A percentile compares a stretch with the other conserved stretches of the same genome.
phyloP scores from a whole-genome alignment of 2,797 vertebrate genomes.

The Sarcoramphus papa region DNA sequence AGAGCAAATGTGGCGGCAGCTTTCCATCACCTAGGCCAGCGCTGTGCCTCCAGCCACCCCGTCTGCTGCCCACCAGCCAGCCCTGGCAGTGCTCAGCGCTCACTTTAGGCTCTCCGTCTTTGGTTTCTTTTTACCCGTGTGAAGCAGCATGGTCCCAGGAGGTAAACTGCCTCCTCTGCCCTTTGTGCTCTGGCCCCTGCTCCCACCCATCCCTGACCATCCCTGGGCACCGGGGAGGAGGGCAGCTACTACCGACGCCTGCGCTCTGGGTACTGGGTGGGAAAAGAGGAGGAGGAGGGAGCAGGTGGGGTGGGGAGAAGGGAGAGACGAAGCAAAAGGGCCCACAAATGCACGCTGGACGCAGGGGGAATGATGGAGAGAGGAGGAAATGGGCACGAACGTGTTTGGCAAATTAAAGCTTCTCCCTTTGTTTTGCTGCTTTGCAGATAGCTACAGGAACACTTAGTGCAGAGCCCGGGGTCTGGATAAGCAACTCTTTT shows the following conservation, averaged over 20 bases:
- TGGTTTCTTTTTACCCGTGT: background rate
- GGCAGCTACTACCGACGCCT: background rate
- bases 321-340: background rate
- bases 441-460: constrained; percentile 45
- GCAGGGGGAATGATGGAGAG: background rate
- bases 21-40: background rate
- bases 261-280: background rate
- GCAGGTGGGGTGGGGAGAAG: background rate
- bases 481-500: constrained; percentile 18
- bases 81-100: background rate
- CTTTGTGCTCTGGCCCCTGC: background rate
- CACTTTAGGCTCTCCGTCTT: background rate
- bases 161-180: background rate
- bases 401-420: constrained; percentile 33
- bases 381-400: background rate
- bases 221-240: background rate
- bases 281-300: background rate
- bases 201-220: background rate
- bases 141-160: background rate
- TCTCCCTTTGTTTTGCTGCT: constrained; percentile 36
- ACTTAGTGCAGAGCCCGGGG: background rate
- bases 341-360: fast-evolving
- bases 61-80: background rate
- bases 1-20: background rate
- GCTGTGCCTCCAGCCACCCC: background rate